phyloP scores from a whole-genome alignment of 2,888 invertebrate genomes.

The Eupeodes luniger region DNA sequence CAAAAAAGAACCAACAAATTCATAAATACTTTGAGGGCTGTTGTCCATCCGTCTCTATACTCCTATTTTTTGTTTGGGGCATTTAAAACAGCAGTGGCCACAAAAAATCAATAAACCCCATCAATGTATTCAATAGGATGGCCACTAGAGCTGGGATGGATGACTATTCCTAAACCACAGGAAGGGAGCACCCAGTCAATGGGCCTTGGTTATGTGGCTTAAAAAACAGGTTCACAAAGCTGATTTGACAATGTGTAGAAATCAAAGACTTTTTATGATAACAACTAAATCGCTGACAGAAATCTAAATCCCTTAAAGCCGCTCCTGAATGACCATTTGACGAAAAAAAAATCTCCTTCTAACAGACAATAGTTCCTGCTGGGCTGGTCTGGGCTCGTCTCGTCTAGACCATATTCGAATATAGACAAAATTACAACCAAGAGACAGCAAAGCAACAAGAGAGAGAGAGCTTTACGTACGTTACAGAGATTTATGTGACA shows the following conservation, averaged over 20 bases:
- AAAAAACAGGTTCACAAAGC: background rate
- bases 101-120: slow-evolving; percentile 68
- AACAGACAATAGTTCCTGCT: slow-evolving; percentile 46
- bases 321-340: background rate
- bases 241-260: background rate
- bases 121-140: slow-evolving; percentile 55
- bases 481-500: slow-evolving; percentile 70
- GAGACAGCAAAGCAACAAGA: slow-evolving; percentile 31
- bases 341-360: slow-evolving; percentile 23
- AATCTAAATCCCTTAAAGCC: background rate
- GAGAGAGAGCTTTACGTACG: background rate
- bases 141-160: slow-evolving; percentile 17
- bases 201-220: background rate
- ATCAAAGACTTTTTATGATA: background rate
- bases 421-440: slow-evolving; percentile 4
- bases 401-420: slow-evolving; percentile 1
- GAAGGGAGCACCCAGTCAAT: slow-evolving; percentile 4
- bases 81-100: slow-evolving; percentile 26
- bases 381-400: slow-evolving; percentile 12
- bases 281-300: background rate
- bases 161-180: slow-evolving; percentile 13
- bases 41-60: background rate
- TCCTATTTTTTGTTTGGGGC: background rate
- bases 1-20: background rate
- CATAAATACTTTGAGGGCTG: slow-evolving; percentile 53